These are phyloP conservation scores for Stratiolaelaps scimitus DNA, from an alignment of 1,140 invertebrate species.

Conservation along the genomic window DNA sequence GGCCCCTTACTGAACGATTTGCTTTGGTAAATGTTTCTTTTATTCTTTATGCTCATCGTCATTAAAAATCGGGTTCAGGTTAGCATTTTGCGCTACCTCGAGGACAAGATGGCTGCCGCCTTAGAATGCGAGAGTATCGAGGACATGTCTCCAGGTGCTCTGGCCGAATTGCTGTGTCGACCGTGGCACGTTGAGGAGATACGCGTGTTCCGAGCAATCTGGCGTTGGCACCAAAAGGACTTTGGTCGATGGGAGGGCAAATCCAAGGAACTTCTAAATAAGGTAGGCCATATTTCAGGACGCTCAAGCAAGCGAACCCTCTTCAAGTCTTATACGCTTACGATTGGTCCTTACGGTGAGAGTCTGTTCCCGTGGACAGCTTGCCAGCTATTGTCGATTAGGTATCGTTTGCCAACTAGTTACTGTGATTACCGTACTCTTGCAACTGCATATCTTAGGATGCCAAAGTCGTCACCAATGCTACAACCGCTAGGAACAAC, in stretches of 20 bases:
- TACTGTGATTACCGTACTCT: too few relatives aligned
- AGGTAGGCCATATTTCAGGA: background rate
- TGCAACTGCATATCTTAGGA: too few relatives aligned
- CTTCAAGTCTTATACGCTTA: too few relatives aligned
- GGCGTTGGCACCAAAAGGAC: constrained; percentile 15
- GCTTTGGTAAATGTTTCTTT: too few relatives aligned
- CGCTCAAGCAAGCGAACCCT: too few relatives aligned
- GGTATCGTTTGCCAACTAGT: too few relatives aligned
- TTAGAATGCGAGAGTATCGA: constrained; percentile 3
- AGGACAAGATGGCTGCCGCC: constrained; percentile 7
- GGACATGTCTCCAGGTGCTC: background rate
- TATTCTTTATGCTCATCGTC: background rate
- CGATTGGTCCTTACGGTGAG: too few relatives aligned
- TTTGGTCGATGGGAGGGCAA: constrained; percentile 24
- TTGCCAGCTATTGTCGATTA: too few relatives aligned
- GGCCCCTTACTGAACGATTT: too few relatives aligned
- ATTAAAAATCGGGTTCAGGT: background rate
- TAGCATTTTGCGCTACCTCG: constrained; percentile 1
- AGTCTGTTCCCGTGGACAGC: too few relatives aligned
- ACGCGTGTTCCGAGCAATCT: constrained; percentile 7
- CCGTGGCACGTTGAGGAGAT: constrained; percentile 13
- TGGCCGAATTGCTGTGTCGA: background rate
- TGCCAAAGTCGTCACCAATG: too few relatives aligned
- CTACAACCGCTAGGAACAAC: too few relatives aligned
- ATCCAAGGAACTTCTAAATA: constrained; percentile 18